Evolutionary conservation across 2,888 invertebrate genomes (phyloP).

Genomic region (Nezara viridula): DNA sequence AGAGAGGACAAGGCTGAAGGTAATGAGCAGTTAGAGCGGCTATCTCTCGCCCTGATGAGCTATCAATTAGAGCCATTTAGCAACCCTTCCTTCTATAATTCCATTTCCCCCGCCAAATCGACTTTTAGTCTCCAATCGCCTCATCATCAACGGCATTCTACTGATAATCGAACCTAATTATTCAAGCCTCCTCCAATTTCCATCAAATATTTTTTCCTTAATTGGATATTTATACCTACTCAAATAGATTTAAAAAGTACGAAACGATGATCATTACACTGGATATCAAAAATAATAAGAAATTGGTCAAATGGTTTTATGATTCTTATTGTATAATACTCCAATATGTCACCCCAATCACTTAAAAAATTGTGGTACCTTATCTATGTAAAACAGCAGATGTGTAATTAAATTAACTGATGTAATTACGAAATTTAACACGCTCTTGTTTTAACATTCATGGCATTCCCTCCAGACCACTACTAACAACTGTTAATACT

Average conservation of each 20-base stretch:
- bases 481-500: no score
- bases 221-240: neutral
- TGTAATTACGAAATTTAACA: no score
- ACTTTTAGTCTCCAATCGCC: neutral
- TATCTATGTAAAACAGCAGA: no score
- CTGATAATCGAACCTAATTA: neutral
- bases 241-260: neutral
- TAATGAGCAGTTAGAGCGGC: neutral
- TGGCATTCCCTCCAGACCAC: no score
- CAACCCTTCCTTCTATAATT: neutral
- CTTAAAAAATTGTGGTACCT: no score
- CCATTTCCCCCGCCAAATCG: neutral
- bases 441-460: no score
- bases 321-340: no score
- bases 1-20: neutral
- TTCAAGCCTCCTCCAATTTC: neutral
- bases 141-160: neutral
- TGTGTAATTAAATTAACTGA: no score
- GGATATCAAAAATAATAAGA: neutral
- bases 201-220: neutral
- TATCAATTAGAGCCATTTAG: conserved; percentile 29
- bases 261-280: no score
- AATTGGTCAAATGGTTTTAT: no score
- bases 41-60: conserved; percentile 13
- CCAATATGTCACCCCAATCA: no score